phyloP scores from a whole-genome alignment of 2,888 invertebrate genomes.

The Eupithecia insigniata region DNA sequence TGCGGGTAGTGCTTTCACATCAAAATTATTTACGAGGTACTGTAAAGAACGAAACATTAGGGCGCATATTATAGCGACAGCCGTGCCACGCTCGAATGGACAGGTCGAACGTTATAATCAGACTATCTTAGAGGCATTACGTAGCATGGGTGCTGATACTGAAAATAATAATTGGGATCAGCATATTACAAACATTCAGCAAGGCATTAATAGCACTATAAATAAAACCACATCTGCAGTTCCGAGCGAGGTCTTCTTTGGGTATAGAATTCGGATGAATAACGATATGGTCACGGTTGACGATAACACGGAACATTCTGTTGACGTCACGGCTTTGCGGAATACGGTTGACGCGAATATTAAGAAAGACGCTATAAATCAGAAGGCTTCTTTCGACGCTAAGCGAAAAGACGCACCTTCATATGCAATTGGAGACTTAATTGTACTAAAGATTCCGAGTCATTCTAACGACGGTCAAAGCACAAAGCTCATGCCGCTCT shows the following conservation, averaged over 20 bases:
- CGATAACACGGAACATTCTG: constrained; percentile 3
- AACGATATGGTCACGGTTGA: constrained; percentile 15
- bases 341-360: constrained; percentile 40
- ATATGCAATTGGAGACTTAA: constrained; percentile 42
- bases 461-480: constrained; percentile 45
- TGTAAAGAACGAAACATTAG: constrained; percentile 33
- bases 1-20: constrained; percentile 47
- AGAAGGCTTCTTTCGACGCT: constrained; percentile 38
- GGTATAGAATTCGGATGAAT: constrained; percentile 15
- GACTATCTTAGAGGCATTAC: constrained; percentile 43
- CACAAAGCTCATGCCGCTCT: constrained; percentile 43
- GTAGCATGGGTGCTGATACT: constrained; percentile 34
- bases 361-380: constrained; percentile 35
- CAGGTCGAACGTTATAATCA: constrained; percentile 45
- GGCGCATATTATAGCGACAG: constrained; percentile 17
- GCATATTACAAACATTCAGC: constrained; percentile 42
- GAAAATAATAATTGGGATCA: constrained; percentile 43
- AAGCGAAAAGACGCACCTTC: constrained; percentile 36
- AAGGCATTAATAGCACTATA: constrained; percentile 42
- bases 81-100: constrained; percentile 39
- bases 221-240: constrained; percentile 20
- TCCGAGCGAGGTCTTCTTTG: constrained; percentile 12
- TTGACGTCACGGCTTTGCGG: constrained; percentile 32
- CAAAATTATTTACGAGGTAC: constrained; percentile 38
- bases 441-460: constrained; percentile 44